phyloP scores from a whole-genome alignment of 1,140 invertebrate species.

The Drosophila leontia region DNA sequence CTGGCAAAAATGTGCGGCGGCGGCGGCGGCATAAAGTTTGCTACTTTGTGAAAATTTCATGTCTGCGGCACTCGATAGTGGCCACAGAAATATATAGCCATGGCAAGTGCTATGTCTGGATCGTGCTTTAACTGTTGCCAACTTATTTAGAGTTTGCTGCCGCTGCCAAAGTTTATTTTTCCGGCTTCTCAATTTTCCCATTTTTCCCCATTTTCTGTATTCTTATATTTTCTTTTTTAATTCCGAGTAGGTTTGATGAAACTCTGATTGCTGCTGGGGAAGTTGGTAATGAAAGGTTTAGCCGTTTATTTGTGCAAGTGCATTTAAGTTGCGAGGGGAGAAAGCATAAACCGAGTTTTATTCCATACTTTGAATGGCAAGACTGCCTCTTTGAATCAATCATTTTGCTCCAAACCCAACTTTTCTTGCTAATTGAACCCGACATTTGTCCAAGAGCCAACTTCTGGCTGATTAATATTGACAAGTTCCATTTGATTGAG shows the following conservation, averaged over 20 bases:
- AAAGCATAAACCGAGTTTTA: constrained; percentile 2
- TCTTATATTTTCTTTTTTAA: constrained; percentile 10
- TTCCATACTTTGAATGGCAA: background rate
- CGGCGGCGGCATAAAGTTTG: constrained; percentile 77
- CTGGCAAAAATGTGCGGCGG: constrained; percentile 55
- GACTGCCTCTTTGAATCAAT: constrained; percentile 16
- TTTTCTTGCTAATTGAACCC: constrained; percentile 25
- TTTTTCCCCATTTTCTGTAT: constrained; percentile 17
- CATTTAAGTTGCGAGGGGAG: constrained; percentile 1
- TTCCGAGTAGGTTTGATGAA: constrained; percentile 41
- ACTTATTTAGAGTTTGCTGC: constrained; percentile 61
- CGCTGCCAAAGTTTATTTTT: constrained; percentile 39
- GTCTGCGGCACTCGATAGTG: constrained; percentile 79
- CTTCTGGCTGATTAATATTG: constrained; percentile 36
- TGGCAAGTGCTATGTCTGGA: constrained; percentile 36
- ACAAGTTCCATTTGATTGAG: constrained; percentile 32
- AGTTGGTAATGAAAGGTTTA: constrained; percentile 26
- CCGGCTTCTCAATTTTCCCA: background rate
- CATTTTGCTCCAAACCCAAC: constrained; percentile 9
- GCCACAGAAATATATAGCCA: constrained; percentile 71
- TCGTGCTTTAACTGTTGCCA: constrained; percentile 70
- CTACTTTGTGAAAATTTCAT: constrained; percentile 80
- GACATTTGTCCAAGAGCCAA: constrained; percentile 20
- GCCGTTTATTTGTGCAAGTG: constrained; percentile 7
- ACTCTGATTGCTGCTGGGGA: constrained; percentile 44